phyloP scores from a whole-genome alignment of 1,140 invertebrate genomes.

The Lepidurus arcticus region DNA sequence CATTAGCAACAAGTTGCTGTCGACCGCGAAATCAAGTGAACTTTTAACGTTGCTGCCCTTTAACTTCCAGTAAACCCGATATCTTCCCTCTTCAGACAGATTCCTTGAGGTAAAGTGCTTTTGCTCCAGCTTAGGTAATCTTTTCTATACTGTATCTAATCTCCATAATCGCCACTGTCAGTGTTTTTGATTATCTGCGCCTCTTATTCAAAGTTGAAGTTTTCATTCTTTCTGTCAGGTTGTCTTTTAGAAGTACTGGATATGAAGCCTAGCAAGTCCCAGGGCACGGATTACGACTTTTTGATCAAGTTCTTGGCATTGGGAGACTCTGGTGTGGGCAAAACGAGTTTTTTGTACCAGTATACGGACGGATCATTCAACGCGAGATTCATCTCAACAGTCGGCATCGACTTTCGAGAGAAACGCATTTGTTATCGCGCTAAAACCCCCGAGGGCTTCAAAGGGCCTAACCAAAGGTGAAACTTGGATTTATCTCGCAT shows the following conservation, averaged over 20 bases:
- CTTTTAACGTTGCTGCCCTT: too few relatives aligned
- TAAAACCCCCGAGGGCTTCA: constrained; percentile 47
- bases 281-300: constrained; percentile 79
- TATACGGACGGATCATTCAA: constrained; percentile 92
- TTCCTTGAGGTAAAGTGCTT: too few relatives aligned
- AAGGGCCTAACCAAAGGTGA: constrained; percentile 63
- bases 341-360: constrained; percentile 88
- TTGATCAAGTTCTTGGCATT: constrained; percentile 91
- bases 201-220: background rate
- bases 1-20: too few relatives aligned
- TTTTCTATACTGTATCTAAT: too few relatives aligned
- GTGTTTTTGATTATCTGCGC: too few relatives aligned
- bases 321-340: constrained; percentile 88
- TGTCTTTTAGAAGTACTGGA: background rate
- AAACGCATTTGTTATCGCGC: constrained; percentile 84
- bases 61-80: too few relatives aligned
- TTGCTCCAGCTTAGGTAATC: too few relatives aligned
- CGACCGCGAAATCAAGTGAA: too few relatives aligned
- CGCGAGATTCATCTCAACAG: constrained; percentile 89
- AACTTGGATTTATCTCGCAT: too few relatives aligned
- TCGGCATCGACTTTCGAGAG: constrained; percentile 95
- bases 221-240: background rate
- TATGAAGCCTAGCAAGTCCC: background rate
- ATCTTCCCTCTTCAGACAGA: too few relatives aligned
- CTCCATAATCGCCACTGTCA: too few relatives aligned